Conservation (phyloP, 2,888 invertebrate species). For the Alitta virens region DNA sequence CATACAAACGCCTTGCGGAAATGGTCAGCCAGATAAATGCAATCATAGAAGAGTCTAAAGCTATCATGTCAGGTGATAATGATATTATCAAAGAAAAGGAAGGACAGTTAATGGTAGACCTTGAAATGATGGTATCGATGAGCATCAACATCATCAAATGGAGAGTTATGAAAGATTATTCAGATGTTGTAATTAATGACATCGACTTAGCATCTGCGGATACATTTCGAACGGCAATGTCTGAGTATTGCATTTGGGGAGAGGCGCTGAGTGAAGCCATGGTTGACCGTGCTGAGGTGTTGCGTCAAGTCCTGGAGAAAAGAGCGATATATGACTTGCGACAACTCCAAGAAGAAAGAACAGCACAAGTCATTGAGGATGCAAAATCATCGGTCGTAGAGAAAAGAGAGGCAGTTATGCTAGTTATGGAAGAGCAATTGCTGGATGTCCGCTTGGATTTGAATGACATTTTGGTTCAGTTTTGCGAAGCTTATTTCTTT, state of each 20-base stretch:
- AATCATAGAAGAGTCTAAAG: no score
- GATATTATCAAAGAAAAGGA: no score
- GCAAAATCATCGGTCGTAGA: background rate
- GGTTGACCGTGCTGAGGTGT: background rate
- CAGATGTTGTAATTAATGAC: no score
- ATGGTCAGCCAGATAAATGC: no score
- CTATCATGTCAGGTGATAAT: no score
- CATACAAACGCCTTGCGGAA: no score
- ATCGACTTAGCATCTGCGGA: no score
- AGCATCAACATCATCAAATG: no score
- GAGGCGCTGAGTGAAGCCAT: background rate
- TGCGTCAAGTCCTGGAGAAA: background rate
- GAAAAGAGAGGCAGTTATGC: background rate
- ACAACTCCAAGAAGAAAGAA: background rate
- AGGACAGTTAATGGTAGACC: no score
- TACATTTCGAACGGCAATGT: no score
- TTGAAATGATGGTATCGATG: no score
- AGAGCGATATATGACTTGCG: background rate
- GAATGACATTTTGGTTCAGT: background rate
- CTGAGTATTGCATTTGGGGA: background rate
- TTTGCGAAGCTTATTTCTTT: constrained; percentile 11
- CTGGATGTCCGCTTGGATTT: background rate
- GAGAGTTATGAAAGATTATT: no score
- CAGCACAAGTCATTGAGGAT: background rate
- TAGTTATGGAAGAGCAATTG: background rate